phyloP scores from a whole-genome alignment of 2,113 vertebrate genomes.

The Dasypus novemcinctus region DNA sequence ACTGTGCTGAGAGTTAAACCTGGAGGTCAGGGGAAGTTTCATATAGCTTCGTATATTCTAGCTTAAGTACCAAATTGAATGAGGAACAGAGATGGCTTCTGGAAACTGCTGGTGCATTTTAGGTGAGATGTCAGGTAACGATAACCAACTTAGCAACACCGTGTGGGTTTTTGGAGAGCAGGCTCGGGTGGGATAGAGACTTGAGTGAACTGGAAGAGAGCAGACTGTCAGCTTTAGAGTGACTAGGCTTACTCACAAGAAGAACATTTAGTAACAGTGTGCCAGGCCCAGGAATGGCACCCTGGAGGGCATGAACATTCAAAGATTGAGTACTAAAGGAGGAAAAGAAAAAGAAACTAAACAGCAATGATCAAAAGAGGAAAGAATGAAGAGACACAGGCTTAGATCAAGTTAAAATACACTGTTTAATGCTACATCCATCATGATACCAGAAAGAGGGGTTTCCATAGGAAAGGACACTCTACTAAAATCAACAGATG shows the following conservation, averaged over 20 bases:
- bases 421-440: neutral
- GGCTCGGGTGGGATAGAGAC: neutral
- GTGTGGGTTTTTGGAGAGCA: neutral
- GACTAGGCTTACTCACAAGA: neutral
- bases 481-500: neutral
- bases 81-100: neutral
- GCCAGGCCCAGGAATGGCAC: too few species aligned
- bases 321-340: neutral
- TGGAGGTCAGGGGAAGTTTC: neutral
- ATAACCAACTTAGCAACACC: neutral
- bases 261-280: neutral
- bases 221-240: too few species aligned
- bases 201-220: neutral
- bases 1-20: neutral
- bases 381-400: neutral
- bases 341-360: neutral
- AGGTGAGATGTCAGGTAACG: neutral
- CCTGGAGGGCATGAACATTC: fast-evolving
- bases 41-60: neutral
- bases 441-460: too few species aligned
- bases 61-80: neutral
- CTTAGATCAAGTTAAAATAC: neutral
- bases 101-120: neutral
- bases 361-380: neutral
- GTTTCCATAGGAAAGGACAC: neutral